Evolutionary conservation across 2,888 invertebrate species (phyloP).

Genomic region (Gerris lacustris): DNA sequence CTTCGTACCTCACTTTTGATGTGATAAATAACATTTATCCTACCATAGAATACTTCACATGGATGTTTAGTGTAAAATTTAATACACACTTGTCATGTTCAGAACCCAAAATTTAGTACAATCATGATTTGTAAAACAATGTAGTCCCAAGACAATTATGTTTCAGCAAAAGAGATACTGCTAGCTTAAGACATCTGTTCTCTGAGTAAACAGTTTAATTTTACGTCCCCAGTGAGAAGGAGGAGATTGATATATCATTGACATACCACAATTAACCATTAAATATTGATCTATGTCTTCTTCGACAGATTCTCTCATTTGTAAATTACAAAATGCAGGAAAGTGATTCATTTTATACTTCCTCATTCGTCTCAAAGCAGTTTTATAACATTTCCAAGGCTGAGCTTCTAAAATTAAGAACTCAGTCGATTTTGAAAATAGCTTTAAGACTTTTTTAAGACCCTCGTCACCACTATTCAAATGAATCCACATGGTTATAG

Average conservation of each 20-base stretch:
- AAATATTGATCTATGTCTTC: slow-evolving; percentile 48
- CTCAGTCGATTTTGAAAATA: slow-evolving; percentile 43
- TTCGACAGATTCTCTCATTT: slow-evolving; percentile 50
- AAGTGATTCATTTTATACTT: slow-evolving; percentile 18
- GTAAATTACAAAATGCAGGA: slow-evolving; percentile 41
- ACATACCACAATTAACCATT: slow-evolving; percentile 38
- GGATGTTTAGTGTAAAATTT: no score
- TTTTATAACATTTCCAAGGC: slow-evolving; percentile 71
- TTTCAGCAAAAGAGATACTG: no score
- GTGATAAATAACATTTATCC: no score
- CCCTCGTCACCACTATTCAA: slow-evolving; percentile 68
- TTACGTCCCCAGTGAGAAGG: slow-evolving; percentile 57
- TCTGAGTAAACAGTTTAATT: slow-evolving; percentile 17
- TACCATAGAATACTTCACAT: no score
- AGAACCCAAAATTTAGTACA: no score
- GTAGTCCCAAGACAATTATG: no score
- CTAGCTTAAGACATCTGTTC: no score
- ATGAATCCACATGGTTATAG: slow-evolving; percentile 85
- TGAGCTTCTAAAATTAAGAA: slow-evolving; percentile 67
- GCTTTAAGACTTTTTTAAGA: slow-evolving; percentile 48
- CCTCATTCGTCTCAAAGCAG: slow-evolving; percentile 54
- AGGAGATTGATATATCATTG: slow-evolving; percentile 46
- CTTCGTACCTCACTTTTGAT: no score
- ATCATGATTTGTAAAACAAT: no score
- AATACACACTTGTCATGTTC: no score